Conservation (phyloP, 2,888 invertebrate genomes). For the Apamea anceps region DNA sequence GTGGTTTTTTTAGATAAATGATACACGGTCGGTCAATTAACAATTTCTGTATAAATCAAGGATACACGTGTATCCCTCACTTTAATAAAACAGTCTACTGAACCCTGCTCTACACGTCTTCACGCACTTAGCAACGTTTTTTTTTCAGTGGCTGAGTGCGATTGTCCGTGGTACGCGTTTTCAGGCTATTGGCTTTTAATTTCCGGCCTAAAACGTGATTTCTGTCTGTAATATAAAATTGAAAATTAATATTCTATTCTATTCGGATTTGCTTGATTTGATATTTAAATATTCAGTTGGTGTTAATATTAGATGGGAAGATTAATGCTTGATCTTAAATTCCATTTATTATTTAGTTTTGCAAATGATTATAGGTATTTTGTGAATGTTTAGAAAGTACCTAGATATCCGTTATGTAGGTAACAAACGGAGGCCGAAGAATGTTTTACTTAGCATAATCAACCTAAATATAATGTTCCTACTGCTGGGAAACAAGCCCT, state of each 20-base stretch:
- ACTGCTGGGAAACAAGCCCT: background rate
- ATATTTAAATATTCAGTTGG: slow-evolving; percentile 55
- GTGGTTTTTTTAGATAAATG: too few species aligned
- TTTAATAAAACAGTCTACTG: background rate
- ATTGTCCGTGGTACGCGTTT: slow-evolving; percentile 63
- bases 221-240: slow-evolving; percentile 56
- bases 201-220: slow-evolving; percentile 62
- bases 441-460: background rate
- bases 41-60: too few species aligned
- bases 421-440: background rate
- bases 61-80: background rate
- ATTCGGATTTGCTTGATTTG: slow-evolving; percentile 49
- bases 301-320: slow-evolving; percentile 30
- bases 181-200: slow-evolving; percentile 69
- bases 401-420: background rate
- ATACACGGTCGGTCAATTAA: too few species aligned
- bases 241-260: slow-evolving; percentile 51
- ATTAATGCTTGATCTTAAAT: slow-evolving; percentile 21
- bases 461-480: too few species aligned
- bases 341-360: slow-evolving; percentile 42
- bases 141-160: slow-evolving; percentile 56
- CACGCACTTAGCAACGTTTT: slow-evolving; percentile 25
- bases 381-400: background rate
- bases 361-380: background rate
- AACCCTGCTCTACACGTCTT: slow-evolving; percentile 10